A percentile compares a stretch with the other conserved stretches of the same genome.
Conservation (phyloP, 2,888 invertebrate genomes). For the Liopterus haemorrhoidalis region DNA sequence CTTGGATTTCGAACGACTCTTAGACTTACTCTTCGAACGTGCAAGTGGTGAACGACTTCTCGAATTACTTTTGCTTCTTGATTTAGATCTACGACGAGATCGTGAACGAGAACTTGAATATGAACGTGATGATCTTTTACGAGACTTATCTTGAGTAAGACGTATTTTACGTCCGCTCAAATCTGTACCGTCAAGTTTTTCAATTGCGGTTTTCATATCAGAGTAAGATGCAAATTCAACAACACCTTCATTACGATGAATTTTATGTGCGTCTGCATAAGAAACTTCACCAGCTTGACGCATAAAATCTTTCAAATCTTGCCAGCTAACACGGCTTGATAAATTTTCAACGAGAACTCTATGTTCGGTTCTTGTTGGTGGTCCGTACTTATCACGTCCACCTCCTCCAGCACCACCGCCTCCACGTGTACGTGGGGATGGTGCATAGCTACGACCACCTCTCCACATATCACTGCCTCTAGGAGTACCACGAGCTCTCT, state of each 20-base stretch:
- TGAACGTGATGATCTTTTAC: slow-evolving; percentile 53
- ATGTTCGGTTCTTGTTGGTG: slow-evolving; percentile 90
- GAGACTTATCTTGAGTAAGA: slow-evolving; percentile 75
- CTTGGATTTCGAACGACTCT: slow-evolving; percentile 39
- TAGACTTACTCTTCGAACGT: slow-evolving; percentile 43
- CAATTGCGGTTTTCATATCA: slow-evolving; percentile 90
- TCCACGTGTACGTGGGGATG: slow-evolving; percentile 33
- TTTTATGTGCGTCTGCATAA: slow-evolving; percentile 93
- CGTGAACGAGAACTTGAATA: slow-evolving; percentile 62
- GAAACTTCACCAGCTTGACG: slow-evolving; percentile 96
- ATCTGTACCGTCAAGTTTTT: slow-evolving; percentile 90
- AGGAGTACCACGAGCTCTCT: slow-evolving; percentile 65
- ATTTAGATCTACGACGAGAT: slow-evolving; percentile 50
- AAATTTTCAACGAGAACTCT: slow-evolving; percentile 91
- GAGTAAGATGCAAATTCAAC: slow-evolving; percentile 90
- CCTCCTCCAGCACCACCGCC: slow-evolving; percentile 25
- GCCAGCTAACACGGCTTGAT: slow-evolving; percentile 94
- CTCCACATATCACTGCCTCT: slow-evolving; percentile 62
- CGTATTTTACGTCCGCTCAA: slow-evolving; percentile 87
- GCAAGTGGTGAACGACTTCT: slow-evolving; percentile 46
- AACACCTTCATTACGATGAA: slow-evolving; percentile 50
- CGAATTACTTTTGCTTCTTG: slow-evolving; percentile 39
- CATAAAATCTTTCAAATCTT: slow-evolving; percentile 98
- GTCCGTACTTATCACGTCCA: slow-evolving; percentile 75
- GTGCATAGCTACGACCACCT: slow-evolving; percentile 52